These are phyloP conservation scores for Linyphia triangularis DNA, from an alignment of 2,888 invertebrate species.

Conservation along the genomic window DNA sequence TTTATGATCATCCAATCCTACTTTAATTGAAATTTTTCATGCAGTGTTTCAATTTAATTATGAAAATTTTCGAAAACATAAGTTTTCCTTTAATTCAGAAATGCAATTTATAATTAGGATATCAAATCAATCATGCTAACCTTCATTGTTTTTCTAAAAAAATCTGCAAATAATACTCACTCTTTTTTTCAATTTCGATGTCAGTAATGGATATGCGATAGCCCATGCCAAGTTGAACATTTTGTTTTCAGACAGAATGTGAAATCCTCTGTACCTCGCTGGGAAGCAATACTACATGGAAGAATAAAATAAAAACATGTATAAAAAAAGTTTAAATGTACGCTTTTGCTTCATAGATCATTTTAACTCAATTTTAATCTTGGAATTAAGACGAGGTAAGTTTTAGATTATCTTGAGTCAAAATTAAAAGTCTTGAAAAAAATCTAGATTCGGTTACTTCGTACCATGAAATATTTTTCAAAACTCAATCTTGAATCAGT, in stretches of 20 bases:
- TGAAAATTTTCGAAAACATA: background rate
- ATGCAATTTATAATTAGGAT: background rate
- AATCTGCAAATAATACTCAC: conserved; percentile 27
- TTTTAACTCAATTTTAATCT: background rate
- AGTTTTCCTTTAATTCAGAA: background rate
- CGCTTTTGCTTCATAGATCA: background rate
- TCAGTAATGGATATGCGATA: conserved; percentile 26
- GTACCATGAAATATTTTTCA: background rate
- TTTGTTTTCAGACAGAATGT: conserved; percentile 49
- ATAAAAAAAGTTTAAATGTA: background rate
- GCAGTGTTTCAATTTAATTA: no score
- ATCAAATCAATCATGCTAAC: no score
- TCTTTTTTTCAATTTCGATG: conserved; percentile 49
- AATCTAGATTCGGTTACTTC: no score
- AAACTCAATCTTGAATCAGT: background rate
- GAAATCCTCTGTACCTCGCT: conserved; percentile 54
- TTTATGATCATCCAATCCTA: no score
- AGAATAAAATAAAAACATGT: background rate
- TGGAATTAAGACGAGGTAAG: background rate
- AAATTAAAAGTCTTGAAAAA: background rate
- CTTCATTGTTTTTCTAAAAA: no score
- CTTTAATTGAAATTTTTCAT: no score
- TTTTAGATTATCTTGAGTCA: background rate
- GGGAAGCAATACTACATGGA: conserved; percentile 57
- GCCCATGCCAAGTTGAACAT: conserved; percentile 38